Evolutionary conservation across 2,113 vertebrate genomes (phyloP).

Genomic region (Megaceryle maxima): DNA sequence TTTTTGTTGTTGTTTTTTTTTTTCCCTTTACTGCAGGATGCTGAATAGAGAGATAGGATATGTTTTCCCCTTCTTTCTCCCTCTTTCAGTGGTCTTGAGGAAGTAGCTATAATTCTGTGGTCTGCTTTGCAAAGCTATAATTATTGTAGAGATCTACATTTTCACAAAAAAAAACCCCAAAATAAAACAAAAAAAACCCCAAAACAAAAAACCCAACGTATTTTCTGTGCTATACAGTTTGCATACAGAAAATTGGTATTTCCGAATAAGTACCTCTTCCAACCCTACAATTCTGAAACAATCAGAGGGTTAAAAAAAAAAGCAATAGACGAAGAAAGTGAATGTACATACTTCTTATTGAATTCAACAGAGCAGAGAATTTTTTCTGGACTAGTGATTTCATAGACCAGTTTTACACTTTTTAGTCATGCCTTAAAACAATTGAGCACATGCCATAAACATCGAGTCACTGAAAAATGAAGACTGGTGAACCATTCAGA

Average conservation of each 20-base stretch:
- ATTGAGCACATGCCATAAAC: slow-evolving; percentile 72
- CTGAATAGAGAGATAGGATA: not conserved
- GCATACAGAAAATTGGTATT: slow-evolving; percentile 54
- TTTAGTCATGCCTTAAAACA: slow-evolving; percentile 76
- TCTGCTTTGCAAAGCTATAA: slow-evolving; percentile 29
- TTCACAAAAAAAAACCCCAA: not conserved
- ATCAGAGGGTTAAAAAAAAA: slow-evolving; percentile 50
- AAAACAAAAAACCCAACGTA: not conserved
- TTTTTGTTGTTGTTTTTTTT: too few relatives aligned
- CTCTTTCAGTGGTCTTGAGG: not conserved
- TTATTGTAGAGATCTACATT: slow-evolving; percentile 12
- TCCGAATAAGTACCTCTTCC: slow-evolving; percentile 36
- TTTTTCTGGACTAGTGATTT: slow-evolving; percentile 66
- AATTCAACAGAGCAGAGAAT: slow-evolving; percentile 68
- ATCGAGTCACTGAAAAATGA: slow-evolving; percentile 62
- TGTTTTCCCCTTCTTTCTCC: not conserved
- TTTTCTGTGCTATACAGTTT: slow-evolving; percentile 39
- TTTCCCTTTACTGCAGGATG: not conserved
- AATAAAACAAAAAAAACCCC: not conserved
- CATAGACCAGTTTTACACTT: slow-evolving; percentile 68
- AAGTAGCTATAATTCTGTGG: not conserved
- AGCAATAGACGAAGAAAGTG: slow-evolving; percentile 54
- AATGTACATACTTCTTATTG: slow-evolving; percentile 49
- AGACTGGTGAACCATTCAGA: slow-evolving; percentile 65
- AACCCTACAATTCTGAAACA: slow-evolving; percentile 62